Base-by-base conservation (phyloP, 2,113 vertebrate genomes). In the Myotis lucifugus region DNA sequence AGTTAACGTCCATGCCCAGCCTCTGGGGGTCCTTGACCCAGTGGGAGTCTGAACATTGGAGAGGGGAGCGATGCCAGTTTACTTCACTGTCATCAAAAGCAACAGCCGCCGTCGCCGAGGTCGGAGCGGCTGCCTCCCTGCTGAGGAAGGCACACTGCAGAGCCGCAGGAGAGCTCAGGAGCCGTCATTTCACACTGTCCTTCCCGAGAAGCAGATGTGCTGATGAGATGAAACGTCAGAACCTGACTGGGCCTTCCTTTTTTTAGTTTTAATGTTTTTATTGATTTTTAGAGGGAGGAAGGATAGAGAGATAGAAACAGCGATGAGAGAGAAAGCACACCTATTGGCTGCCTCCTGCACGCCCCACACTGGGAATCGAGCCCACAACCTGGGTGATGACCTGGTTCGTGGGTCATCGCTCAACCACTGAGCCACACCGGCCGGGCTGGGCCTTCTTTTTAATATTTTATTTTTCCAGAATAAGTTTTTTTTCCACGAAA, bases 141-240 rank as follows among this genome's bases (percentile, higher is more conserved):
- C 84, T 67, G 0, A 12, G 59, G 73, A 66, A 37, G 78, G 76
- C 18, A 2, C 74, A 86, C 21, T 29, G 40, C 79, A 90, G 73
- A 32, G n/a, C 59, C 40, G 64, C 74, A 76, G 82, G 61, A 84
- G 85, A 93, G 42, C 42, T 40, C 13, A n/a, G 70, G 91, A 88
- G 34, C 46, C 48, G 9, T 64, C 2, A 5, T 85, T 96, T 46
- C 77, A 1, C 85, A 10, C 19, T 21, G 3, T 81, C 66, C 19
- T 91, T 96, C 87, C 81, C 93, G 23, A 85, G 74, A 91, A 85
- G 94, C 88, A 92, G 32, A 9, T 81, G 8, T 92, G 90, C 46
- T 97, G 87, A 82, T 97, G n/a, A 98, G 97, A 87, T 94, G 98
- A 59, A 72, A 94, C 84, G 94, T 94, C 79, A 98, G 98, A 92